Evolutionary conservation across 2,113 vertebrate genomes (phyloP).

Genomic region (Variabilichromis moorii): DNA sequence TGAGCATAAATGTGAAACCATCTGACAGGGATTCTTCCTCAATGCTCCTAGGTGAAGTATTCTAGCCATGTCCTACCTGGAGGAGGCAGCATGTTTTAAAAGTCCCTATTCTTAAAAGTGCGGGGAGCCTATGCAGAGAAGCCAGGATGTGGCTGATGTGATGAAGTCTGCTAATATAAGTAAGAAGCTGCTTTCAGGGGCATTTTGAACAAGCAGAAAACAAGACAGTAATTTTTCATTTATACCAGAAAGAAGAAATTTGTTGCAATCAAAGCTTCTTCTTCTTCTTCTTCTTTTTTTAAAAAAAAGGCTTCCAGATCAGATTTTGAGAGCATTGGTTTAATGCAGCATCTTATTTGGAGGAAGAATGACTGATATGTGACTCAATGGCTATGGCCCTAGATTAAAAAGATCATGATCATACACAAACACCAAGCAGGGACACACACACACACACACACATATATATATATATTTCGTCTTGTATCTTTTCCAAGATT

Average conservation of each 20-base stretch:
- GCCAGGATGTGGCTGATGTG: background rate
- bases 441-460: background rate
- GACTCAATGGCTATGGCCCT: background rate
- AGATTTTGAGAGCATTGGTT: background rate
- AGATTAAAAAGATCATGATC: background rate
- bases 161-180: background rate
- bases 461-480: fast-evolving
- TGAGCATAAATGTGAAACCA: background rate
- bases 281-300: background rate
- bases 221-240: background rate
- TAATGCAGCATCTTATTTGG: background rate
- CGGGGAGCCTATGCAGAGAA: background rate
- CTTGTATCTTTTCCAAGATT: background rate
- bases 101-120: background rate
- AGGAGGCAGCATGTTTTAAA: background rate
- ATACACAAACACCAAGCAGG: background rate
- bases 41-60: background rate
- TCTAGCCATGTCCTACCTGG: background rate
- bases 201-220: background rate
- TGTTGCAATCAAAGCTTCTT: background rate
- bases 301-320: background rate
- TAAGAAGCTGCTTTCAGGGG: background rate
- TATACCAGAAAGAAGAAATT: background rate
- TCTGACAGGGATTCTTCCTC: background rate
- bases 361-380: background rate